Percentiles rank a stretch among this genome's conserved stretches.
These are phyloP conservation scores for Drosophila paranaensis DNA, from an alignment of 2,888 invertebrate species.

Conservation along the genomic window DNA sequence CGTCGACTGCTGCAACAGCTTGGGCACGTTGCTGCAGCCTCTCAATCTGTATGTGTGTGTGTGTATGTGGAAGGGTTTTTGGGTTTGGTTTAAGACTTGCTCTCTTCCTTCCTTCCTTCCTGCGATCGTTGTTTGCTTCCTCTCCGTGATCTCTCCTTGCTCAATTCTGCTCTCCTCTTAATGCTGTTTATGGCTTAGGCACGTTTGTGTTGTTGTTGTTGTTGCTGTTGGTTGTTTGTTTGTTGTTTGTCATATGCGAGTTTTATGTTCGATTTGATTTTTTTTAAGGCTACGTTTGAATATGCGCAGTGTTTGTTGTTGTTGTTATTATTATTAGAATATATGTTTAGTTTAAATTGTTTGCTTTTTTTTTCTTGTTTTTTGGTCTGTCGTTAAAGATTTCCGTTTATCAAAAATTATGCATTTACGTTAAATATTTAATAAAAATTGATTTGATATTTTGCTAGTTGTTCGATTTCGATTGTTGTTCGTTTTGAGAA, in stretches of 20 bases:
- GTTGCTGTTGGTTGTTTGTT: conserved; percentile 9
- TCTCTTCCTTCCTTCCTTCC: neutral
- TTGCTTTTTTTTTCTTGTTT: conserved; percentile 30
- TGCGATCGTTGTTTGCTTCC: neutral
- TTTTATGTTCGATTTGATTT: conserved; percentile 41
- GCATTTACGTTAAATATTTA: conserved; percentile 3
- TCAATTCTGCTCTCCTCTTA: conserved; percentile 13
- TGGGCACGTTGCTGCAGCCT: conserved; percentile 47
- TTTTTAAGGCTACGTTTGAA: conserved; percentile 39
- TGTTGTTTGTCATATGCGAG: conserved; percentile 34
- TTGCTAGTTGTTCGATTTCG: conserved; percentile 16
- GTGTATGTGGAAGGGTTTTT: neutral
- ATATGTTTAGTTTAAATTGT: conserved; percentile 12
- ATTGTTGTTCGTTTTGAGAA: conserved; percentile 13
- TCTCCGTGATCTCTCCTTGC: neutral
- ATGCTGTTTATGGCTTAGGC: conserved; percentile 60
- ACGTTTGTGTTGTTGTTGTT: conserved; percentile 63
- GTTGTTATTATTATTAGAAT: conserved; percentile 4
- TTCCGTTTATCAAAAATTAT: conserved; percentile 10
- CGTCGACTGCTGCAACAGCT: conserved; percentile 53
- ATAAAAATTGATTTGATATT: conserved; percentile 25
- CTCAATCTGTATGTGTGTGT: neutral
- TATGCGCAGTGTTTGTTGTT: conserved; percentile 42
- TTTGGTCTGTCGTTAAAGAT: conserved; percentile 40
- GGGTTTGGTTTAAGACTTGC: neutral